These are phyloP conservation scores for Branchinecta lynchi DNA, from an alignment of 1,140 invertebrate species.

Conservation along the genomic window DNA sequence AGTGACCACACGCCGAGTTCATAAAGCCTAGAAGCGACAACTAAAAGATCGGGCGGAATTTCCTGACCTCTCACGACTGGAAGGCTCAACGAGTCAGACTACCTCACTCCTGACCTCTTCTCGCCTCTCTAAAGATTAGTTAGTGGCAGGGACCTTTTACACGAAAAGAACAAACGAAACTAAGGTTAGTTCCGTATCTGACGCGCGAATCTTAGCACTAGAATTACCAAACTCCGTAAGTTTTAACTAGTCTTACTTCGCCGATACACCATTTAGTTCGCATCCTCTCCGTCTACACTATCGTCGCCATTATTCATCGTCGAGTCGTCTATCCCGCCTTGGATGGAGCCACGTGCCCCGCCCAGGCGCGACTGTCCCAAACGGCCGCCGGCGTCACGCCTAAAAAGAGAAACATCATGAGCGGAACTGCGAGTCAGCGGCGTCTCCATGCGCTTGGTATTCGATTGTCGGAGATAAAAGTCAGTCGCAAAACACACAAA, in stretches of 20 bases:
- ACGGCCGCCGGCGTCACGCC: not conserved
- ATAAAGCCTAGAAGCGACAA: too few species aligned
- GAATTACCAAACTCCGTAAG: not conserved
- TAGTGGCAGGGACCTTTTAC: too few species aligned
- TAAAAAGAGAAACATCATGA: conserved; percentile 11
- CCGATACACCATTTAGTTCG: not conserved
- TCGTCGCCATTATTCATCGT: not conserved
- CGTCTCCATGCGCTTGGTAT: not conserved
- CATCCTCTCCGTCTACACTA: not conserved
- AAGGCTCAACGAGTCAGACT: too few species aligned
- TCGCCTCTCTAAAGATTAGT: too few species aligned
- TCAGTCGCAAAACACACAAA: too few species aligned
- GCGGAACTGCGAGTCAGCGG: conserved; percentile 12
- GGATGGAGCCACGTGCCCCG: not conserved
- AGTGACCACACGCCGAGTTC: too few species aligned
- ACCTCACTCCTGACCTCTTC: too few species aligned
- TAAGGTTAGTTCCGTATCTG: too few species aligned
- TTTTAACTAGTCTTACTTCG: not conserved
- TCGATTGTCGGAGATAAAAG: too few species aligned
- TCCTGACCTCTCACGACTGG: too few species aligned
- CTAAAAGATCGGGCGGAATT: too few species aligned
- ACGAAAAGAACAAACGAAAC: too few species aligned
- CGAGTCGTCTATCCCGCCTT: not conserved
- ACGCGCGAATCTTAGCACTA: not conserved
- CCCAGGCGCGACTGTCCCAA: conserved; percentile 13